Percentiles rank a stretch among this genome's conserved stretches.
phyloP scores from a whole-genome alignment of 2,888 invertebrate genomes.

The Catonia carolina region DNA sequence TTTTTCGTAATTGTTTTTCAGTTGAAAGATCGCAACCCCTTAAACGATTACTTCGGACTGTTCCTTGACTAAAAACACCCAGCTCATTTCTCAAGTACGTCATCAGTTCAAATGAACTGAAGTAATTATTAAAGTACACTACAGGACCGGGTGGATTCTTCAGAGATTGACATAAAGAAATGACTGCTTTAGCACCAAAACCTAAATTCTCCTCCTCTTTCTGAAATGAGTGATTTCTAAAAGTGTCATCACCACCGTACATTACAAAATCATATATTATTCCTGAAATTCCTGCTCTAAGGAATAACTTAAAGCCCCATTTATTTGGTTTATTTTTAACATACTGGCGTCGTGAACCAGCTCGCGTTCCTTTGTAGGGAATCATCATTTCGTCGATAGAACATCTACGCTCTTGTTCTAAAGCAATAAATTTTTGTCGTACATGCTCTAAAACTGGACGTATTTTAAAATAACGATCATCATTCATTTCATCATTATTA shows the following conservation, averaged over 20 bases:
- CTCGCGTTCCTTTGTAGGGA: constrained; percentile 38
- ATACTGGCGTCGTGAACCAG: constrained; percentile 38
- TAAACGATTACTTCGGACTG: constrained; percentile 23
- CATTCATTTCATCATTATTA: constrained; percentile 5
- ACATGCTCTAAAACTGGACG: background rate
- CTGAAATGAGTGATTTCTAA: constrained; percentile 32
- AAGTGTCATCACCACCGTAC: constrained; percentile 37
- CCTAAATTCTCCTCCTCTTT: constrained; percentile 32
- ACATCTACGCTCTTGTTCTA: constrained; percentile 35
- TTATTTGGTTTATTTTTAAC: constrained; percentile 39
- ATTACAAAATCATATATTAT: constrained; percentile 39
- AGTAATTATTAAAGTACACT: constrained; percentile 35
- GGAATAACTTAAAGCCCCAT: constrained; percentile 40
- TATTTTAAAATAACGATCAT: background rate
- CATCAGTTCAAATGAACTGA: constrained; percentile 23
- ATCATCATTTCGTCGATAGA: constrained; percentile 40
- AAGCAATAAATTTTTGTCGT: constrained; percentile 21
- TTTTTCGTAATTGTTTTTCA: constrained; percentile 27
- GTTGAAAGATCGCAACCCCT: constrained; percentile 18
- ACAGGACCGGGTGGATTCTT: background rate
- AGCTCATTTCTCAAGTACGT: constrained; percentile 22
- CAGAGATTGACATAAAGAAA: background rate
- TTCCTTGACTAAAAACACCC: constrained; percentile 27
- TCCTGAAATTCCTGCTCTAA: constrained; percentile 38
- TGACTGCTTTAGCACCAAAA: constrained; percentile 32